These are phyloP conservation scores for Ceratina japonica DNA, from an alignment of 1,140 invertebrate species.

Conservation along the genomic window DNA sequence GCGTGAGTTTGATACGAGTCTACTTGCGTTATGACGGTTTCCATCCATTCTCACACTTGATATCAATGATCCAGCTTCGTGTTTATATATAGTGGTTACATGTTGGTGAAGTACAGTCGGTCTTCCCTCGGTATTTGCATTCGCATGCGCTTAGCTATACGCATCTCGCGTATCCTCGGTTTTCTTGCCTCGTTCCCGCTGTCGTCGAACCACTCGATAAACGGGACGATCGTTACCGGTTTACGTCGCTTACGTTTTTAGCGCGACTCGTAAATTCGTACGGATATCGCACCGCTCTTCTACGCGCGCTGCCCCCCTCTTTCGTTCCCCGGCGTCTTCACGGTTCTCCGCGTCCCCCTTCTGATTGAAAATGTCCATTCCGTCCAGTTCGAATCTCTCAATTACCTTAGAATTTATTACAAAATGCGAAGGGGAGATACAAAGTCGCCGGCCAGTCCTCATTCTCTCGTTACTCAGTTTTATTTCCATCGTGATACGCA, in stretches of 20 bases:
- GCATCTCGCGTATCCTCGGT: slow-evolving; percentile 19
- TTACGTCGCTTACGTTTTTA: slow-evolving; percentile 53
- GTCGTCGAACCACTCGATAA: slow-evolving; percentile 11
- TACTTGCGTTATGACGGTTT: slow-evolving; percentile 58
- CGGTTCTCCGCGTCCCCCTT: slow-evolving; percentile 2
- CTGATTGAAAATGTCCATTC: not conserved
- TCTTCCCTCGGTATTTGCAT: slow-evolving; percentile 51
- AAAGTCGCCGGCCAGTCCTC: not conserved
- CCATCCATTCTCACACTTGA: slow-evolving; percentile 52
- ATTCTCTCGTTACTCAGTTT: no score
- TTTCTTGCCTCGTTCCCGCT: slow-evolving; percentile 30
- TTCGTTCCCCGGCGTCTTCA: slow-evolving; percentile 16
- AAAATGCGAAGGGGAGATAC: not conserved
- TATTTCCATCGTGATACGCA: no score
- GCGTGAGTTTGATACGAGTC: slow-evolving; percentile 42
- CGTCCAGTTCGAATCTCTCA: not conserved
- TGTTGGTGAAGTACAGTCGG: no score
- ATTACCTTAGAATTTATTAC: not conserved
- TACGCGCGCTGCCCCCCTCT: slow-evolving; percentile 2
- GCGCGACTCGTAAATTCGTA: slow-evolving; percentile 57
- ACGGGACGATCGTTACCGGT: slow-evolving; percentile 48
- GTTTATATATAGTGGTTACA: not conserved
- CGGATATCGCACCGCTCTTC: slow-evolving; percentile 29
- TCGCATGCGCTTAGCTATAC: slow-evolving; percentile 24
- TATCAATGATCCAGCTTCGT: slow-evolving; percentile 54